Evolutionary conservation across 2,113 vertebrate species (phyloP).

Genomic region (Ornithorhynchus anatinus): DNA sequence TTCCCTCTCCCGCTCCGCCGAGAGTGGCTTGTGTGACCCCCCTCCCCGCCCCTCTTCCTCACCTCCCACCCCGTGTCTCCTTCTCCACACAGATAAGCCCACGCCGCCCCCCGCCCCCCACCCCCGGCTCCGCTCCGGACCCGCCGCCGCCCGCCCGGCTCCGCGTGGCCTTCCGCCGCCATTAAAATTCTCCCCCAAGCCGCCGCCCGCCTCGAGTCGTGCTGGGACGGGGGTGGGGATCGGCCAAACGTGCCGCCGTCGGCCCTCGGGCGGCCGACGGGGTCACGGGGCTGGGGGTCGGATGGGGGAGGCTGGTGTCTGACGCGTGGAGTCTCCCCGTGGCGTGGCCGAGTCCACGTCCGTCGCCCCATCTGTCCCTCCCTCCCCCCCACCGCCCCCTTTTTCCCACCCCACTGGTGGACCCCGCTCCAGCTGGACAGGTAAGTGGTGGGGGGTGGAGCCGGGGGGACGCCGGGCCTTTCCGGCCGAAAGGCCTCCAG

Average conservation of each 20-base stretch:
- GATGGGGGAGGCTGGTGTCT: not conserved
- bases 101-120: too few species aligned
- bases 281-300: slow-evolving; percentile 22
- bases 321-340: slow-evolving; percentile 18
- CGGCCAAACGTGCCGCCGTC: too few species aligned
- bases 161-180: slow-evolving; percentile 22
- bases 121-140: slow-evolving; percentile 59
- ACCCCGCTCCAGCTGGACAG: not conserved
- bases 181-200: not conserved
- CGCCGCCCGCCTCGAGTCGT: not conserved
- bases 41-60: slow-evolving; percentile 11
- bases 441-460: not conserved
- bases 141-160: slow-evolving; percentile 28
- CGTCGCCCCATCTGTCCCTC: slow-evolving; percentile 53
- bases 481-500: not conserved
- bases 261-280: slow-evolving; percentile 31
- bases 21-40: too few species aligned
- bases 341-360: slow-evolving; percentile 54
- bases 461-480: not conserved
- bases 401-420: fast-evolving
- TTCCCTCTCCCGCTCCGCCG: not conserved
- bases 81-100: slow-evolving; percentile 70
- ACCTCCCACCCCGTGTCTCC: slow-evolving; percentile 59
- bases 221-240: too few species aligned
- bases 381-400: slow-evolving; percentile 1